Evolutionary conservation across 2,888 invertebrate genomes (phyloP), one percentile per base, ranked within the genome.

Genomic region (Hirtodrosophila trivittata): DNA sequence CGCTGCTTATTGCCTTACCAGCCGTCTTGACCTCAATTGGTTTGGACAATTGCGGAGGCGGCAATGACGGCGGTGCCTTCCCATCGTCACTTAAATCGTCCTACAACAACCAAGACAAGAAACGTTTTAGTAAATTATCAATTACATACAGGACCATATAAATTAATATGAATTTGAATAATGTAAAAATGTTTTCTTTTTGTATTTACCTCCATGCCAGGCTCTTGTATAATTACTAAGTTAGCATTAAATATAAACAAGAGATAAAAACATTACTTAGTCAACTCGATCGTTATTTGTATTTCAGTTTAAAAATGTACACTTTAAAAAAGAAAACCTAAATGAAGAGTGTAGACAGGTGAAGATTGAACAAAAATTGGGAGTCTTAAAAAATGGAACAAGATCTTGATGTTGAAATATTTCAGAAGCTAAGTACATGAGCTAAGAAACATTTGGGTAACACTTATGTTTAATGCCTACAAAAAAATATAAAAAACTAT

Each of bases 181-280:
- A n/a, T n/a, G n/a, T n/a, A n/a, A n/a, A n/a, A n/a, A n/a, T n/a
- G n/a, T n/a, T n/a, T n/a, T n/a, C n/a, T n/a, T n/a, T n/a, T n/a
- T n/a, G n/a, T 21, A 21, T 3, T 89, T 89, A 89, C 89, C 89
- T 89, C 88, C 84, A 78, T 74, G 67, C 88, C 89, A 75, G 88
- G 86, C 76, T 89, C 89, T 87, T 89, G 87, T 68, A 89, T 88
- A 80, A 89, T 89, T 65, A 89, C 89, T 89, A 82, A 67, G 78
- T 68, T 38, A 62, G 80, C 88, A 85, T 83, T 85, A 82, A 63
- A 77, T 74, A 70, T 57, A 76, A 58, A 66, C 67, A 59, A 86
- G 73, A 87, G 65, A 72, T 58, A 60, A 62, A 47, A 10, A 16
- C 13, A 42, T 74, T 30, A 46, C 57, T 78, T 63, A 68, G 49